A percentile compares a stretch with the other conserved stretches of the same genome.
phyloP scores from a whole-genome alignment of 1,140 invertebrate genomes.

The Apis florea region DNA sequence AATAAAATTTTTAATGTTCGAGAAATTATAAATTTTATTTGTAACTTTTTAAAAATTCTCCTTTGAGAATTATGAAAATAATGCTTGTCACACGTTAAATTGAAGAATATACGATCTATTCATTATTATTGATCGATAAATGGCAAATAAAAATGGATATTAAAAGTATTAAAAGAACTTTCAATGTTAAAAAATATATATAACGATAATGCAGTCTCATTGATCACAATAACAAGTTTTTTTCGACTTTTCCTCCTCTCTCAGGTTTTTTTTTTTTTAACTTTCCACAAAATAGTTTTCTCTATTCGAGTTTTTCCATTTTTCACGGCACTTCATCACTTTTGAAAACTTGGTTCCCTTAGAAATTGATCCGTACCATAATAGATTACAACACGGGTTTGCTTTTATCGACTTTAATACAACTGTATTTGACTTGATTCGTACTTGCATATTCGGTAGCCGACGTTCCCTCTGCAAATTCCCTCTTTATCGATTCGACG shows the following conservation, averaged over 20 bases:
- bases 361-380: neutral
- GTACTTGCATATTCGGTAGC: conserved; percentile 39
- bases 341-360: neutral
- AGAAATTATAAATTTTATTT: too few relatives aligned
- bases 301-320: neutral
- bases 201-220: neutral
- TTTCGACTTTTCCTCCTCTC: too few relatives aligned
- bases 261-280: neutral
- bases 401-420: conserved; percentile 40
- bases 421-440: conserved; percentile 51
- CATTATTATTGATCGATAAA: too few relatives aligned
- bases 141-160: too few relatives aligned
- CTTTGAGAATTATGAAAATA: too few relatives aligned
- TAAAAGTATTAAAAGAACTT: too few relatives aligned
- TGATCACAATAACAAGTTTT: neutral
- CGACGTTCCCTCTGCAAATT: conserved; percentile 32
- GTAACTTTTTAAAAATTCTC: too few relatives aligned
- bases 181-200: too few relatives aligned
- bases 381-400: conserved; percentile 42
- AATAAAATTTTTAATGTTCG: too few relatives aligned
- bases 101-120: too few relatives aligned
- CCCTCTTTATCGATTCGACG: conserved; percentile 59
- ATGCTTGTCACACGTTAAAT: too few relatives aligned
- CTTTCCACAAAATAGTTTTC: neutral
- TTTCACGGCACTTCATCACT: neutral